phyloP scores from a whole-genome alignment of 2,888 invertebrate species.

The Rhagium mordax region DNA sequence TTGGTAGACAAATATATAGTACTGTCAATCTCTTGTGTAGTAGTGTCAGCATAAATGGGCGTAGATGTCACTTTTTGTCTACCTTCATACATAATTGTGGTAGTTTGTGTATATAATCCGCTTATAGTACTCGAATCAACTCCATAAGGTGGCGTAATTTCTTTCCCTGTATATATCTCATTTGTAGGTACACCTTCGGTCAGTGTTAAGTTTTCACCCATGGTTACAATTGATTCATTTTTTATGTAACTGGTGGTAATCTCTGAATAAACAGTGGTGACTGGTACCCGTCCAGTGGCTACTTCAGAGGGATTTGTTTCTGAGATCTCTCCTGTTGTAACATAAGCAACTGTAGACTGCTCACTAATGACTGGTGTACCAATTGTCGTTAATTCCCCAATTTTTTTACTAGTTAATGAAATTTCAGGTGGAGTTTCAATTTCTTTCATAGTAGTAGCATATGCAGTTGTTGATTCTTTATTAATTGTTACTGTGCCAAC shows the following conservation, averaged over 20 bases:
- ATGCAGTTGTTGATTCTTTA: constrained; percentile 8
- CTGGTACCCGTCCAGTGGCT: background rate
- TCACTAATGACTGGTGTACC: constrained; percentile 23
- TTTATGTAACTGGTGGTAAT: background rate
- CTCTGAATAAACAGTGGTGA: background rate
- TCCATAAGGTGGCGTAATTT: too few relatives aligned
- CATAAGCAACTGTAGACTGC: constrained; percentile 9
- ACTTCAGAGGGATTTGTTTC: background rate
- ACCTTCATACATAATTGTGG: background rate
- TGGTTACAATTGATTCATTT: background rate
- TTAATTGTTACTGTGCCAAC: background rate
- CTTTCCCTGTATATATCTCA: background rate
- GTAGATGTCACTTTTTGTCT: background rate
- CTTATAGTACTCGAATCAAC: too few relatives aligned
- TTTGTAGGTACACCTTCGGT: background rate
- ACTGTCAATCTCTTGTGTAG: background rate
- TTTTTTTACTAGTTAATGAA: constrained; percentile 41
- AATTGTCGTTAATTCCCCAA: constrained; percentile 37
- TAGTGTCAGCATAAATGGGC: background rate
- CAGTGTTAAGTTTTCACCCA: background rate
- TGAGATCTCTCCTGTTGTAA: background rate
- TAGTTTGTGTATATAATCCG: background rate
- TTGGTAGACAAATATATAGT: background rate
- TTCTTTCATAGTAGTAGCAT: background rate
- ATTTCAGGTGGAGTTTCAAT: background rate